Base-by-base conservation (phyloP, 2,888 invertebrate genomes). In the Protonemura montana region DNA sequence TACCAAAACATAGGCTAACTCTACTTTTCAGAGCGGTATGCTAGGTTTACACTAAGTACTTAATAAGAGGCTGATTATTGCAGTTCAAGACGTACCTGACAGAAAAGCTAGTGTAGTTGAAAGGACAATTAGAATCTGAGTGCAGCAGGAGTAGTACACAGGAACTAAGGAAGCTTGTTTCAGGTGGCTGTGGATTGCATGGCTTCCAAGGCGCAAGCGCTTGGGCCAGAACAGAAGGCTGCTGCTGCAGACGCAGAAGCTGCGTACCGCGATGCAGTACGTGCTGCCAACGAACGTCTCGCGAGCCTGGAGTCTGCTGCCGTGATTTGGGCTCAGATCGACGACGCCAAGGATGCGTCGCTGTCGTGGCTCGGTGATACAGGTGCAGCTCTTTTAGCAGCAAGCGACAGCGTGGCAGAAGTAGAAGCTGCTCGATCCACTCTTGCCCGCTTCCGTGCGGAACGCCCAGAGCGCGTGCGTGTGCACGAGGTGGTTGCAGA, bases 311-410 rank as follows among this genome's bases (percentile, higher is more conserved):
- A 98, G 91, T 96, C 97, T 0, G 97, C 98, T 91, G 93, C 96
- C 0, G 95, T 97, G n/a, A 95, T 98, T 85, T 98, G 98, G 98
- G 96, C 97, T 89, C 97, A 98, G 91, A 96, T 98, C 59, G 96
- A 97, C 89, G 96, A 97, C 87, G 95, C 95, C 0, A 97, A 97
- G 90, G 95, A 95, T 88, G 97, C 97, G 90, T 92, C 98, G 1
- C 92, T 96, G 0, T 94, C 95, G 28, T 98, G 98, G 98, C 90
- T 98, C 6, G 94, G 94, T 87, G 95, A 96, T 90, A 97, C 96
- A 28, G 96, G 96, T 87, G 95, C 95, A 89, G 94, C 94, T 59
- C 92, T 98, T 3, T 94, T 94, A 82, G 94, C 95, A 89, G 96
- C 97, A 30, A 94, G 95, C 85, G 95, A 95, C 88, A 95, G 96